Percentiles rank a stretch among this genome's conserved stretches.
Conservation (phyloP, 2,113 vertebrate genomes). For the Lampris incognitus region DNA sequence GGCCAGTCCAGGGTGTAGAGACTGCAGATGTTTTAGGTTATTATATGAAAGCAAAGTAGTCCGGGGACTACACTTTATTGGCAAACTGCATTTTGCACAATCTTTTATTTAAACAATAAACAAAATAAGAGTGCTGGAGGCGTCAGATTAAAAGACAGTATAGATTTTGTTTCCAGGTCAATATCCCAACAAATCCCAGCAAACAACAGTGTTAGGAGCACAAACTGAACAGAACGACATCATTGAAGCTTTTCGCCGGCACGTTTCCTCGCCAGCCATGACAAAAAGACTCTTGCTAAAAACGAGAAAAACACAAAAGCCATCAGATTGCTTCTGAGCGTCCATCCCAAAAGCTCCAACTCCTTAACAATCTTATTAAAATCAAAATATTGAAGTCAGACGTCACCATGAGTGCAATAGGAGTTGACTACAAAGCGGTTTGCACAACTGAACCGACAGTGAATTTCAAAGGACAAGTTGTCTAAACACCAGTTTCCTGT, state of each 20-base stretch:
- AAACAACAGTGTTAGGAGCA: constrained; percentile 81
- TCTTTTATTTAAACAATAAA: constrained; percentile 84
- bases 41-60: constrained; percentile 65
- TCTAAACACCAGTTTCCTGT: constrained; percentile 37
- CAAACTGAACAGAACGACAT: constrained; percentile 72
- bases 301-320: constrained; percentile 70
- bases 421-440: constrained; percentile 59
- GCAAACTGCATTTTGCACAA: constrained; percentile 80
- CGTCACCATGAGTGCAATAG: constrained; percentile 60
- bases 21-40: constrained; percentile 57
- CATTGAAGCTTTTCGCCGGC: constrained; percentile 72
- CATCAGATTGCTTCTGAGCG: constrained; percentile 38
- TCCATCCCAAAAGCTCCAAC: constrained; percentile 52
- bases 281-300: constrained; percentile 48
- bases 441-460: constrained; percentile 57
- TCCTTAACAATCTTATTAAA: constrained; percentile 48
- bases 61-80: constrained; percentile 68
- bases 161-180: constrained; percentile 71
- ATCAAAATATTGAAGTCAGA: constrained; percentile 52
- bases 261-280: constrained; percentile 68
- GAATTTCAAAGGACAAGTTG: constrained; percentile 21
- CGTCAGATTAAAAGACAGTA: constrained; percentile 79
- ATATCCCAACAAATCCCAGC: constrained; percentile 76
- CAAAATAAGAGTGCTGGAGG: constrained; percentile 79
- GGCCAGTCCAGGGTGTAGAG: constrained; percentile 56